These are phyloP conservation scores for Nyctereutes procyonoides DNA, from an alignment of 2,113 vertebrate species.

Conservation along the genomic window DNA sequence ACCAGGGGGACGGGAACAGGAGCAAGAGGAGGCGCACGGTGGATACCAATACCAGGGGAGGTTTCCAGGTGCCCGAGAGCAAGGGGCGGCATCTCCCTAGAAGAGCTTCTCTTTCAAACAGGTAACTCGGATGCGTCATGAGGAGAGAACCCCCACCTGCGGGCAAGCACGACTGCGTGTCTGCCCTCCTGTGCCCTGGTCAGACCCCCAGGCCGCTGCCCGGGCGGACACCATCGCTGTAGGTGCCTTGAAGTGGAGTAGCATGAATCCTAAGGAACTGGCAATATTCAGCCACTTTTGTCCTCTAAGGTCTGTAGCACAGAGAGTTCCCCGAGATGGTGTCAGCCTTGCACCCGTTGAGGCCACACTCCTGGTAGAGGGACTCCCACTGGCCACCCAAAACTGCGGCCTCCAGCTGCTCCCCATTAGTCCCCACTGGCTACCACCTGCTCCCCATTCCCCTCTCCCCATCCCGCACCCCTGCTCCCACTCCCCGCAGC, in stretches of 20 bases:
- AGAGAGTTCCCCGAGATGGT: accelerated
- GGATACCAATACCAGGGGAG: no score
- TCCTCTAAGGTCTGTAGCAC: no score
- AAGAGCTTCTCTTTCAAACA: no score
- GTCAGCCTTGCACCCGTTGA: accelerated
- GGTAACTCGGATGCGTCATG: no score
- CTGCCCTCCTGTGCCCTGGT: no score
- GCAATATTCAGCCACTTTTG: no score
- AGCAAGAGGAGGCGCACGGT: accelerated
- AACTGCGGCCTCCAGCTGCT: no score
- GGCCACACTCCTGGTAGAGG: accelerated
- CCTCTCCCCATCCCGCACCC: accelerated
- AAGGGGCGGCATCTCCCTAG: accelerated
- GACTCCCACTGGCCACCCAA: accelerated
- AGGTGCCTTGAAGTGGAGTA: accelerated
- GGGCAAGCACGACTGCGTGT: accelerated
- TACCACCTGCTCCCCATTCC: no score
- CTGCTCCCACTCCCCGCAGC: accelerated
- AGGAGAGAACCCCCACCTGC: no score
- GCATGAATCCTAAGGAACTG: background rate
- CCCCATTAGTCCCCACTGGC: no score
- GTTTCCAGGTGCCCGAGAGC: background rate
- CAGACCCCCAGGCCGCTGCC: background rate
- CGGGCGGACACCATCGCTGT: background rate
- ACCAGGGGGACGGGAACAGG: background rate